Evolutionary conservation across 2,113 vertebrate genomes (phyloP).

Genomic region (Chamaea fasciata): DNA sequence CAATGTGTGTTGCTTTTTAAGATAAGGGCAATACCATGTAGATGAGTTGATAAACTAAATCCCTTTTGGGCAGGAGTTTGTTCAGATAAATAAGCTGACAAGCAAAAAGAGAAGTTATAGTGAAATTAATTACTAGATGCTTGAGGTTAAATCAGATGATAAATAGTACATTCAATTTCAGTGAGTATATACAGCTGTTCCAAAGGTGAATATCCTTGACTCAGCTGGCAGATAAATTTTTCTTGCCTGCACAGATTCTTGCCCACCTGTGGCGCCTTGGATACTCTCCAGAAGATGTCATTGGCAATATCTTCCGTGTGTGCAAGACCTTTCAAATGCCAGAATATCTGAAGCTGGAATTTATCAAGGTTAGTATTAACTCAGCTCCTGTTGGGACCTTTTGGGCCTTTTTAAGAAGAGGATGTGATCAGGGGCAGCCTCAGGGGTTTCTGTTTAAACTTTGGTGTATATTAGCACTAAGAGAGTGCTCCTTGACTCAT

Average conservation of each 20-base stretch:
- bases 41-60: not conserved
- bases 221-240: not conserved
- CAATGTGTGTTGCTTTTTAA: not conserved
- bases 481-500: not conserved
- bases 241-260: conserved; percentile 74
- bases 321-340: conserved; percentile 96
- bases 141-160: not conserved
- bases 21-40: not conserved
- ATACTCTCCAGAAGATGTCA: conserved; percentile 94
- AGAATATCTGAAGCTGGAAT: conserved; percentile 96
- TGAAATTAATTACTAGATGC: not conserved
- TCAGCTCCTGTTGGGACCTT: not conserved
- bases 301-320: conserved; percentile 95
- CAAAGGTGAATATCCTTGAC: not conserved
- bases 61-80: not conserved
- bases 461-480: not conserved
- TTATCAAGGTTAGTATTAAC: conserved; percentile 84
- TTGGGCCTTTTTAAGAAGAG: not conserved
- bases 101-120: not conserved
- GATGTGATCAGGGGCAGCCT: not conserved
- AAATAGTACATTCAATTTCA: not conserved
- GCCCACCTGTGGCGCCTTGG: conserved; percentile 95
- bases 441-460: not conserved
- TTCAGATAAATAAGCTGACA: not conserved
- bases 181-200: not conserved